Base-by-base conservation (phyloP, 2,888 invertebrate species). In the Bembecia ichneumoniformis region DNA sequence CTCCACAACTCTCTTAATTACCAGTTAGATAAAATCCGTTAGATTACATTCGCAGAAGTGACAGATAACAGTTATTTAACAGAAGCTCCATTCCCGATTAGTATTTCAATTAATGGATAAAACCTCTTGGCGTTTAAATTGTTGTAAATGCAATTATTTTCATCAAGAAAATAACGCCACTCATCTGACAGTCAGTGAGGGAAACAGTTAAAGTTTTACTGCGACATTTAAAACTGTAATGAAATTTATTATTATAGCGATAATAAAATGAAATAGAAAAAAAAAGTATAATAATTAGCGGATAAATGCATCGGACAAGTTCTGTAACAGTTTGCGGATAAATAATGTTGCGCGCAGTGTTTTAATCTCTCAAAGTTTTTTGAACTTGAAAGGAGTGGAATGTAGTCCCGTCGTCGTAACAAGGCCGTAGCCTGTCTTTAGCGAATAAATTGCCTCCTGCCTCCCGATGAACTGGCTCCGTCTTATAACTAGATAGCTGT, bases 381-480 rank as follows among this genome's bases (percentile, higher is more conserved):
- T 79, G 73, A 74, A 77, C 76, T 68, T 73, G 60, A 56, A 58
- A 28, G 7, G 28, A 52, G 52, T 60, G 84, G 84, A 86, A 86
- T 84, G 83, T 69, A 63, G 80, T 72, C 74, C 65, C 58, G 71
- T 66, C 58, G 71, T 66, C 66, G 63, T 57, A 59, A 71, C 76
- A 75, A 78, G 79, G 74, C 70, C 74, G 70, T 63, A 74, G 70
- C 66, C 68, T 75, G 74, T 77, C 77, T 76, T 76, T 77, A 78
- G 74, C 73, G 74, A 75, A 81, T 83, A 84, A 83, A 83, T 81
- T 77, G 79, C 79, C 54, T 62, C 68, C 63, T 77, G 79, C 78
- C 53, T 61, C 69, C 63, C 67, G 73, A 70, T 73, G 77, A 76
- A 78, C 81, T 72, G 77, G 82, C 73, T 78, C 54, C 56, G 62